phyloP scores from a whole-genome alignment of 2,888 invertebrate species.

The Plagodis dolabraria region DNA sequence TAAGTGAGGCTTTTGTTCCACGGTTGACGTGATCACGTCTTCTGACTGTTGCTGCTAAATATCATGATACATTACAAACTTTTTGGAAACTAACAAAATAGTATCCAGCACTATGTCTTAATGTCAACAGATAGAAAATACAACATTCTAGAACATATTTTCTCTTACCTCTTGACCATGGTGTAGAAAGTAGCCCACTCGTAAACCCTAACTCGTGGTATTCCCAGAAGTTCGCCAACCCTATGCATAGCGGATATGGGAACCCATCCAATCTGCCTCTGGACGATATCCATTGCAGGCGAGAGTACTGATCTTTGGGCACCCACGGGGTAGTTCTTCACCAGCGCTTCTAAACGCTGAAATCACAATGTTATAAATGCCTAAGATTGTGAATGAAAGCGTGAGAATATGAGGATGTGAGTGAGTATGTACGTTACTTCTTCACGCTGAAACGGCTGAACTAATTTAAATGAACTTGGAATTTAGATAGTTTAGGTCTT shows the following conservation, averaged over 20 bases:
- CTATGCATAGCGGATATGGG: slow-evolving; percentile 77
- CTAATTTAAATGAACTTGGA: too few relatives aligned
- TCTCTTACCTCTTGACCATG: slow-evolving; percentile 65
- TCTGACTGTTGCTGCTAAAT: too few relatives aligned
- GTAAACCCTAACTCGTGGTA: slow-evolving; percentile 73
- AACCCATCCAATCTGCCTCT: slow-evolving; percentile 76
- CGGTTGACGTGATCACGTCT: too few relatives aligned
- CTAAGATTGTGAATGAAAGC: too few relatives aligned
- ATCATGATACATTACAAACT: too few relatives aligned
- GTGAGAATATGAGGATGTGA: too few relatives aligned
- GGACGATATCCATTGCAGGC: slow-evolving; percentile 65
- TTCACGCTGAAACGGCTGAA: too few relatives aligned
- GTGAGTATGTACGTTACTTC: too few relatives aligned
- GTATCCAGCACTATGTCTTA: too few relatives aligned
- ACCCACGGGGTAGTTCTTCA: slow-evolving; percentile 70
- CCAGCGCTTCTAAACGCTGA: slow-evolving; percentile 64
- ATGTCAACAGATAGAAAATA: not conserved
- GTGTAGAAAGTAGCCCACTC: slow-evolving; percentile 73
- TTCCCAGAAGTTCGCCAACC: slow-evolving; percentile 62
- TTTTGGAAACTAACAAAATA: too few relatives aligned
- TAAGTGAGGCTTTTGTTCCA: too few relatives aligned
- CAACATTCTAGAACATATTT: not conserved
- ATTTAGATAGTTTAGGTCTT: too few relatives aligned
- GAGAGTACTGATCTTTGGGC: slow-evolving; percentile 60
- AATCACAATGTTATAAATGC: slow-evolving; percentile 16